A percentile compares a stretch with the other conserved stretches of the same genome.
These are phyloP conservation scores for Amblyjoppa proteus DNA, from an alignment of 2,888 invertebrate species.

Conservation along the genomic window DNA sequence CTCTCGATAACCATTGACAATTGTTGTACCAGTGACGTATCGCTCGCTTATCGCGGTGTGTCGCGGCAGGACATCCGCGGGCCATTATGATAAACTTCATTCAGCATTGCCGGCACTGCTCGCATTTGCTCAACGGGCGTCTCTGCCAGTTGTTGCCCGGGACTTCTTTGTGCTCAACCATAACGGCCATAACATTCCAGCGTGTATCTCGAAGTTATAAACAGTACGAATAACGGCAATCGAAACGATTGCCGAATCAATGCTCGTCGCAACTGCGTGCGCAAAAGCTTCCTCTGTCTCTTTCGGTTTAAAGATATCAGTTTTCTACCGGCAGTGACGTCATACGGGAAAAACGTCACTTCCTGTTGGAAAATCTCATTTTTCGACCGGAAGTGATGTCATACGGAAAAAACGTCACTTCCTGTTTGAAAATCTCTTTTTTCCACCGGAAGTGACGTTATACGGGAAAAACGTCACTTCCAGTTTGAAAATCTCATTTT, in stretches of 20 bases:
- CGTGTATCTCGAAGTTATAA: not conserved
- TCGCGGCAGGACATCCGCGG: conserved; percentile 25
- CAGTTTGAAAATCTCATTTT: no score
- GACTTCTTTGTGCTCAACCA: not conserved
- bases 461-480: no score
- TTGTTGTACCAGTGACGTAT: conserved; percentile 58
- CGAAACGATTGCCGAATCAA: not conserved
- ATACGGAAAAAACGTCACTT: no score
- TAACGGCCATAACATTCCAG: not conserved
- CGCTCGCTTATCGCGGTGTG: conserved; percentile 39
- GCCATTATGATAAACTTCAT: conserved; percentile 55
- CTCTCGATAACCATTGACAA: conserved; percentile 60
- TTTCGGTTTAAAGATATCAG: no score
- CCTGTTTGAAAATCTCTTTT: no score
- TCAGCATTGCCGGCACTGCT: conserved; percentile 17
- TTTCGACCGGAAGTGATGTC: no score
- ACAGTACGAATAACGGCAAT: not conserved
- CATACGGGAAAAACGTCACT: no score
- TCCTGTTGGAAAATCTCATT: no score
- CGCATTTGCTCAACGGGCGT: conserved; percentile 24
- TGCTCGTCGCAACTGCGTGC: not conserved
- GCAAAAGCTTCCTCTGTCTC: not conserved
- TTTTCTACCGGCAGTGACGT: no score
- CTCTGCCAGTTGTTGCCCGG: not conserved
- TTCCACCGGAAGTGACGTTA: no score